Base-by-base conservation (phyloP, 2,797 vertebrate genomes). In the Hemitrygon akajei region DNA sequence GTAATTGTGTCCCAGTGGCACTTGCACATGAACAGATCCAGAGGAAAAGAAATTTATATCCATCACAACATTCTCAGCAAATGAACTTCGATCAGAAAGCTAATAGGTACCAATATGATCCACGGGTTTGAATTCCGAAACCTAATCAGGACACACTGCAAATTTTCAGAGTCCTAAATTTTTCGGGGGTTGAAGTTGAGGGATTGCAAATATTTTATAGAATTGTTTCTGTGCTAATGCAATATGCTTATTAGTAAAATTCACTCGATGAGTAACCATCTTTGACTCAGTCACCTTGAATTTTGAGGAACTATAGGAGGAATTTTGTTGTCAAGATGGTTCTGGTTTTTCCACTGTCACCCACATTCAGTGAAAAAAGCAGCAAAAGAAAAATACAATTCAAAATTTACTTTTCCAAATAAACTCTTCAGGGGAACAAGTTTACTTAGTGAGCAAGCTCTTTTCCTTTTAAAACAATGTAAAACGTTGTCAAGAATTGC, bases 31-130 rank as follows among this genome's bases (percentile, higher is more conserved):
- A 58, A 11, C 47, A 94, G 89, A 77, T 84, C 76, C 40, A 73
- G 47, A 73, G 94, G 84, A 77, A 37, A 18, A 58, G 73, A 75
- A 91, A 66, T 34, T 5, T 56, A 93, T 73, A 91, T 60, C 91
- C 77, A 84, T 56, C 75, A 71, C 20, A 87, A 73, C 34, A 34
- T 47, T 87, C 69, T 25, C 16, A 73, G 86, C 58, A 87, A 25
- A 47, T 11, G 7, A 6, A 16, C 22, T 71, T 22, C 9, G 63
- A 66, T 66, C 75, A 77, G 73, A 30, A 34, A 77, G 75, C 30
- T 77, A 77, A n/a, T 1, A 0, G 7, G 3, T 11, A 11, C 9
- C 30, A 77, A 77, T 75, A 27, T 0, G 1, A 30, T n/a, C 30
- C 30, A 77, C 77, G 75, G 75, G 30, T 77, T 77, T n/a, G 10